phyloP scores from a whole-genome alignment of 2,797 vertebrate genomes.

The Oophaga sylvatica region DNA sequence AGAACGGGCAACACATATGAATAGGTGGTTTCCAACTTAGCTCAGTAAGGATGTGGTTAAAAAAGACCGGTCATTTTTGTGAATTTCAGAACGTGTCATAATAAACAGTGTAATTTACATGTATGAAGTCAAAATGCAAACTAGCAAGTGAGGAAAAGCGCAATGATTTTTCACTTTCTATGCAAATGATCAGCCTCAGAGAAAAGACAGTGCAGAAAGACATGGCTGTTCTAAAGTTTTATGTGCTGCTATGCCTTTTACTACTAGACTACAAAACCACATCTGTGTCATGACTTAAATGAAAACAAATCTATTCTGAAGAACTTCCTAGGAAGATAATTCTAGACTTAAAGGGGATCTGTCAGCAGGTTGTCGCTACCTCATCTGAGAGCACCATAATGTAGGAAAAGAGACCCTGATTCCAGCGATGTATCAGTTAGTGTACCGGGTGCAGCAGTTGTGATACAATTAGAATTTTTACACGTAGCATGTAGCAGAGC shows the following conservation, averaged over 20 bases:
- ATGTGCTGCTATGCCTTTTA: not conserved
- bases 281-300: too few relatives aligned
- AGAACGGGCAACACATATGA: not conserved
- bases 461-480: too few relatives aligned
- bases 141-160: not conserved
- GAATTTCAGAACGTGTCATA: not conserved
- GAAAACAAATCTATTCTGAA: too few relatives aligned
- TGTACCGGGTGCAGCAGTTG: too few relatives aligned
- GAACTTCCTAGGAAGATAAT: too few relatives aligned
- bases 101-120: not conserved
- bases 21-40: not conserved
- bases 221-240: not conserved
- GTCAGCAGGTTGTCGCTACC: too few relatives aligned
- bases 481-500: too few relatives aligned
- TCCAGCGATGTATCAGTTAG: too few relatives aligned
- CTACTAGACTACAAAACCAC: not conserved
- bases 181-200: not conserved
- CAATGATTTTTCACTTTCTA: not conserved
- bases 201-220: not conserved
- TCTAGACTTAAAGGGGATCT: too few relatives aligned
- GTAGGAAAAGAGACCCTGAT: too few relatives aligned
- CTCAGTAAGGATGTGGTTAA: not conserved
- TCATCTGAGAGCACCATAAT: too few relatives aligned
- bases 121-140: not conserved
- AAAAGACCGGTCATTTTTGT: not conserved